These are phyloP conservation scores for Chloroclysta siterata DNA, from an alignment of 2,888 invertebrate species.

Conservation along the genomic window DNA sequence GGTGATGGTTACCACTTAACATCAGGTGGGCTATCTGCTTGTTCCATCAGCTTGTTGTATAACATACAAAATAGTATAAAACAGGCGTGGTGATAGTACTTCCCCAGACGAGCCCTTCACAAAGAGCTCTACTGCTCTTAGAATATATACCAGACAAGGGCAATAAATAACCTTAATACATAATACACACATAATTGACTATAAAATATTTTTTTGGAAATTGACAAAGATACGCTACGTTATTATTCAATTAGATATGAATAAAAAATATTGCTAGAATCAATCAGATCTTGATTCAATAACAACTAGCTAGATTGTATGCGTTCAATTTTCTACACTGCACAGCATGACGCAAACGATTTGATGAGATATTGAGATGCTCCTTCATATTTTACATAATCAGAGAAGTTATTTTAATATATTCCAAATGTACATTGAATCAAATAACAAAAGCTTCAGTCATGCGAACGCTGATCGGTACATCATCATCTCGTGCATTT, in stretches of 20 bases:
- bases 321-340: not conserved
- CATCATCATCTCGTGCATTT: constrained; percentile 32
- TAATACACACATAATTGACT: not conserved
- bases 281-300: not conserved
- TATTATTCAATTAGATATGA: not conserved
- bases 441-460: constrained; percentile 26
- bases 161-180: not conserved
- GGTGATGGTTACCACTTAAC: no score
- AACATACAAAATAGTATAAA: no score
- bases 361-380: not conserved
- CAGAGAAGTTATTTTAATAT: constrained; percentile 12
- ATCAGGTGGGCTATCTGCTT: no score
- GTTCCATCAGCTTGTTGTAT: no score
- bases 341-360: not conserved
- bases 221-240: not conserved
- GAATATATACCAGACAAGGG: not conserved
- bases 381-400: constrained; percentile 11
- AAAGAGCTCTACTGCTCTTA: no score
- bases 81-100: no score
- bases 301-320: not conserved
- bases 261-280: not conserved
- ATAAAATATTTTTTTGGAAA: not conserved
- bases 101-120: no score
- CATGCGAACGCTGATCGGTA: constrained; percentile 27
- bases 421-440: constrained; percentile 12